Conservation (phyloP, 2,888 invertebrate species). For the Lepidocyrtoides sp. region DNA sequence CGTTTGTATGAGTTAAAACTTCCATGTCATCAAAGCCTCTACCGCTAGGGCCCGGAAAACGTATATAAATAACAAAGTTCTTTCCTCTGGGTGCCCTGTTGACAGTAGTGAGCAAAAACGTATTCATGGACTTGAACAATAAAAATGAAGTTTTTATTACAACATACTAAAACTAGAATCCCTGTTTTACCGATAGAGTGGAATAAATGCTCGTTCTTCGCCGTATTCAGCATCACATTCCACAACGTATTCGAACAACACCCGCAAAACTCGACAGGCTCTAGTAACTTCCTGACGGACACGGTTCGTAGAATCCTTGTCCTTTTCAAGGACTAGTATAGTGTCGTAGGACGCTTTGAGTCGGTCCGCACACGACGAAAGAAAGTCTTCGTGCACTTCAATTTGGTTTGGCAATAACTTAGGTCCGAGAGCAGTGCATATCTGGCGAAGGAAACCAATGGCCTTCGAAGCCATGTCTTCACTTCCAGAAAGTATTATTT, state of each 20-base stretch:
- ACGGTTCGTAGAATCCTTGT: slow-evolving; percentile 88
- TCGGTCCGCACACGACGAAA: slow-evolving; percentile 96
- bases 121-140: too few relatives aligned
- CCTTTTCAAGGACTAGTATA: slow-evolving; percentile 89
- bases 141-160: background rate
- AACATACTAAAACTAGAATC: background rate
- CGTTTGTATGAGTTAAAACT: slow-evolving; percentile 97
- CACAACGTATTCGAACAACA: slow-evolving; percentile 97
- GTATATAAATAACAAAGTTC: slow-evolving; percentile 94
- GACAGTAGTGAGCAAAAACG: slow-evolving; percentile 51
- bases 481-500: slow-evolving; percentile 92
- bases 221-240: slow-evolving; percentile 97
- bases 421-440: slow-evolving; percentile 97
- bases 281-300: slow-evolving; percentile 91
- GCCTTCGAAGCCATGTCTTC: slow-evolving; percentile 98
- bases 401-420: slow-evolving; percentile 92
- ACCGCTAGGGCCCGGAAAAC: slow-evolving; percentile 94
- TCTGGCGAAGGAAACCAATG: slow-evolving; percentile 96
- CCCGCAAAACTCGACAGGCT: slow-evolving; percentile 97
- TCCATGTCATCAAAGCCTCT: slow-evolving; percentile 96
- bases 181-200: slow-evolving; percentile 90
- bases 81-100: slow-evolving; percentile 95
- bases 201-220: slow-evolving; percentile 95
- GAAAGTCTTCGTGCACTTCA: slow-evolving; percentile 96
- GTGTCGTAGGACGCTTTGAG: slow-evolving; percentile 95